These are phyloP conservation scores for Tipula confusa DNA, from an alignment of 2,888 invertebrate genomes.

Conservation along the genomic window DNA sequence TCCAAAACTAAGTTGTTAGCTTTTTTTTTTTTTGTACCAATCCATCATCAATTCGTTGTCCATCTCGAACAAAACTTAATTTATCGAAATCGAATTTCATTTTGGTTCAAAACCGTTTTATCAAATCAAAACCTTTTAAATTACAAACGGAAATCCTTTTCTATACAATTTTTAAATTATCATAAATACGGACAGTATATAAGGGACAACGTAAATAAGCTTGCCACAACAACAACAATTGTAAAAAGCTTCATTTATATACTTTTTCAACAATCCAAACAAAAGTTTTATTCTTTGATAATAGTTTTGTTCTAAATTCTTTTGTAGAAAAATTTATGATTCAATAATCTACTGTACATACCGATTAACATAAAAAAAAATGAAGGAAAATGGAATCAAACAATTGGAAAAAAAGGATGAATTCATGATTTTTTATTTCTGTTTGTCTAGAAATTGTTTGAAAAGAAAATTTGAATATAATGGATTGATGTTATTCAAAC, in stretches of 20 bases:
- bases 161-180: conserved; percentile 4
- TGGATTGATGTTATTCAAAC: neutral
- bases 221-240: neutral
- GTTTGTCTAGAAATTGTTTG: neutral
- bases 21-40: neutral
- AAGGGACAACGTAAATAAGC: neutral
- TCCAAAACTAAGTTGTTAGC: neutral
- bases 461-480: neutral
- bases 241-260: neutral
- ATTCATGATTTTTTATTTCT: neutral
- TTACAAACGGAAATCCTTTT: neutral
- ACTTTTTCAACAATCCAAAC: neutral
- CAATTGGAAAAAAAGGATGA: conserved; percentile 9
- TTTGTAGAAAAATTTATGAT: neutral
- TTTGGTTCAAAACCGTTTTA: neutral
- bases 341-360: neutral
- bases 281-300: neutral
- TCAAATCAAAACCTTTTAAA: neutral
- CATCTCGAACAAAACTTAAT: neutral
- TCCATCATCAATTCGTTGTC: neutral
- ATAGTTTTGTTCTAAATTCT: conserved; percentile 9
- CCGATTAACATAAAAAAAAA: neutral
- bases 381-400: neutral
- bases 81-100: neutral
- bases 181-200: neutral